Evolutionary conservation across 1,140 invertebrate species (phyloP).

Genomic region (Linepithema humile): DNA sequence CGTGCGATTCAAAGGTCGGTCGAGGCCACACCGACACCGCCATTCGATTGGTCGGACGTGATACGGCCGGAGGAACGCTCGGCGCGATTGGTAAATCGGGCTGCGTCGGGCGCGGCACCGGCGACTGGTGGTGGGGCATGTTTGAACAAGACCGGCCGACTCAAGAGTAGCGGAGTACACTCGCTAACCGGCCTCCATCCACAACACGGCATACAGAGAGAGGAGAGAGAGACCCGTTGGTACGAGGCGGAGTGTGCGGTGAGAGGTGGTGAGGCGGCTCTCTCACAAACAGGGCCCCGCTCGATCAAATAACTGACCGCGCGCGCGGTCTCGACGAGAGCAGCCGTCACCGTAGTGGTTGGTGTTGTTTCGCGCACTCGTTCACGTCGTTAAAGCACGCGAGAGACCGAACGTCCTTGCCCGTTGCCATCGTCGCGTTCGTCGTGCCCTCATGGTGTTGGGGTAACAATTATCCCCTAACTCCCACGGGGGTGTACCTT

Average conservation of each 20-base stretch:
- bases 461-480: slow-evolving; percentile 73
- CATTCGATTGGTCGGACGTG: slow-evolving; percentile 3
- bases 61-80: background rate
- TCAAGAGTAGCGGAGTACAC: slow-evolving; percentile 82
- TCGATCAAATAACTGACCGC: slow-evolving; percentile 70
- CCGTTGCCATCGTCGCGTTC: background rate
- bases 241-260: slow-evolving; percentile 66
- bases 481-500: slow-evolving; percentile 11
- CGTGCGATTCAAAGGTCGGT: background rate
- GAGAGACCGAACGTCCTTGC: slow-evolving; percentile 1
- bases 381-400: slow-evolving; percentile 44
- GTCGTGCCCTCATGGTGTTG: slow-evolving; percentile 64
- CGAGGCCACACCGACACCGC: background rate
- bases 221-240: slow-evolving; percentile 60
- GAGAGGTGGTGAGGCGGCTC: slow-evolving; percentile 65
- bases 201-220: slow-evolving; percentile 80
- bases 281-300: slow-evolving; percentile 70
- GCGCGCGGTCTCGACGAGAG: slow-evolving; percentile 49
- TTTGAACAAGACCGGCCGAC: slow-evolving; percentile 83
- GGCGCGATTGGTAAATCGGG: slow-evolving; percentile 5
- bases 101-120: slow-evolving; percentile 32
- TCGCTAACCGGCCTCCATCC: slow-evolving; percentile 82
- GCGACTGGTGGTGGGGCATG: slow-evolving; percentile 74
- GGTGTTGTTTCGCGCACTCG: slow-evolving; percentile 55
- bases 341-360: slow-evolving; percentile 44